phyloP scores from a whole-genome alignment of 2,797 vertebrate genomes.

The Notamacropus eugenii region DNA sequence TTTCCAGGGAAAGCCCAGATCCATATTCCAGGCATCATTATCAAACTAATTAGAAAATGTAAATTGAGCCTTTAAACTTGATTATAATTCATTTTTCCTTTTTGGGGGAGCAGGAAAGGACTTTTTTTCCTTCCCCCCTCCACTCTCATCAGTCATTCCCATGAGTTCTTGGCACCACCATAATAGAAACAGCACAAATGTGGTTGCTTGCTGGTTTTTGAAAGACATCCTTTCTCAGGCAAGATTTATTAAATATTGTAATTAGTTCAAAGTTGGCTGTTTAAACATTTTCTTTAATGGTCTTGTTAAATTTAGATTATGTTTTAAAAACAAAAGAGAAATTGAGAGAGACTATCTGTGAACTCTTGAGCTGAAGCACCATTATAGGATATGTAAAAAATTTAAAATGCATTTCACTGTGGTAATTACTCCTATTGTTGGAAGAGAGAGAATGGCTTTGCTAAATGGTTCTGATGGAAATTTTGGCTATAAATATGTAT shows the following conservation, averaged over 20 bases:
- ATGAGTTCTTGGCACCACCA: slow-evolving; percentile 76
- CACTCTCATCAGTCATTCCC: slow-evolving; percentile 66
- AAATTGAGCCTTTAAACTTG: slow-evolving; percentile 75
- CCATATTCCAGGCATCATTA: slow-evolving; percentile 69
- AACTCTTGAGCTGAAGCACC: slow-evolving; percentile 77
- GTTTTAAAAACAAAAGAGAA: slow-evolving; percentile 73
- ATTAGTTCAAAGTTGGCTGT: slow-evolving; percentile 82
- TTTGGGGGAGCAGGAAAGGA: slow-evolving; percentile 62
- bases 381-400: slow-evolving; percentile 69
- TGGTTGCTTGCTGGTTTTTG: slow-evolving; percentile 57
- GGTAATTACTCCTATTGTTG: slow-evolving; percentile 68
- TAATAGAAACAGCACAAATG: slow-evolving; percentile 39
- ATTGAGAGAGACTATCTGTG: slow-evolving; percentile 77
- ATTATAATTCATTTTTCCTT: slow-evolving; percentile 74
- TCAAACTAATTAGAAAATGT: slow-evolving; percentile 70
- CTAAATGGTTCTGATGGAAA: slow-evolving; percentile 58
- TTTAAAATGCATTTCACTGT: slow-evolving; percentile 72
- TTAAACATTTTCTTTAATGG: slow-evolving; percentile 85
- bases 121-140: slow-evolving; percentile 56
- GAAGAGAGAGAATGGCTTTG: slow-evolving; percentile 65
- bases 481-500: slow-evolving; percentile 59
- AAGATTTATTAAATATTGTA: slow-evolving; percentile 85
- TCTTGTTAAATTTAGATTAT: slow-evolving; percentile 86
- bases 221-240: slow-evolving; percentile 55
- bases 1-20: slow-evolving; percentile 52